Evolutionary conservation across 2,888 invertebrate species (phyloP).

Genomic region (Macrosiphum euphorbiae): DNA sequence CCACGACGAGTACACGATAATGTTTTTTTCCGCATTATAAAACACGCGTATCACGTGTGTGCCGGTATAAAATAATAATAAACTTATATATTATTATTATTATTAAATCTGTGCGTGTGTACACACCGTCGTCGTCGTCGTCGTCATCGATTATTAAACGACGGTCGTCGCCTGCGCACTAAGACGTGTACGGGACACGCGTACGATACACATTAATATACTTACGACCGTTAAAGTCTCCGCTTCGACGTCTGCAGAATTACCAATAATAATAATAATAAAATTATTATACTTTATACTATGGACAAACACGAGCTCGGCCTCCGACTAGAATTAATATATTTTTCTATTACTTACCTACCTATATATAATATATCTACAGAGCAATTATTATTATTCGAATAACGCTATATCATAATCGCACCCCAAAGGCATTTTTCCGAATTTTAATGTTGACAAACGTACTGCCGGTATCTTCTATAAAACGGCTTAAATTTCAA

Average conservation of each 20-base stretch:
- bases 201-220: background rate
- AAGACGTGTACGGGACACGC: background rate
- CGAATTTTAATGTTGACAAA: background rate
- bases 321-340: background rate
- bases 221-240: background rate
- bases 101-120: no score
- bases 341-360: background rate
- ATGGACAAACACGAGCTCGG: background rate
- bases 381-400: background rate
- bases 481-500: no score
- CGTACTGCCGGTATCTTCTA: no score
- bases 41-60: constrained; percentile 2
- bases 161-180: background rate
- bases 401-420: background rate
- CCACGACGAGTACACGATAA: background rate
- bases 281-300: no score
- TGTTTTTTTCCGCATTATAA: background rate
- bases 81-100: background rate
- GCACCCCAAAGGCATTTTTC: background rate
- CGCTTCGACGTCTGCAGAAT: background rate
- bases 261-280: no score
- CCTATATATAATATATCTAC: background rate
- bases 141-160: background rate
- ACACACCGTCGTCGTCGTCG: no score
- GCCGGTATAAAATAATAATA: constrained; percentile 1